A percentile compares a stretch with the other conserved stretches of the same genome.
These are phyloP conservation scores for Meandrusa payeni DNA, from an alignment of 2,888 invertebrate species.

Conservation along the genomic window DNA sequence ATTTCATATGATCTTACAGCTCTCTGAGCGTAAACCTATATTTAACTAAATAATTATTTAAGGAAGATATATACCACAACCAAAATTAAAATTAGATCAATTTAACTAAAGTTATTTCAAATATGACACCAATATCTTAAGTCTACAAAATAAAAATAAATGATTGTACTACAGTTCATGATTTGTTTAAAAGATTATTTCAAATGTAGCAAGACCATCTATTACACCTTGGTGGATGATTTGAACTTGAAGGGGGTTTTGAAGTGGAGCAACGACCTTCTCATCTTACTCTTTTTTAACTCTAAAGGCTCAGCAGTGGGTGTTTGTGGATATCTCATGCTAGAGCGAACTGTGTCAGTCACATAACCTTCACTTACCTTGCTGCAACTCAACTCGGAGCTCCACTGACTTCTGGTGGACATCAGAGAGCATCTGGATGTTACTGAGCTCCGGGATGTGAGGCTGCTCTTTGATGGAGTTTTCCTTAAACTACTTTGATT, in stretches of 20 bases:
- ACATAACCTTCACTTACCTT: conserved; percentile 47
- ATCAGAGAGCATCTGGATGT: conserved; percentile 52
- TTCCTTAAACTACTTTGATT: conserved; percentile 53
- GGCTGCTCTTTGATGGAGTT: conserved; percentile 65
- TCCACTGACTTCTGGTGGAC: conserved; percentile 55
- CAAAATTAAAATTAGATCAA: no score
- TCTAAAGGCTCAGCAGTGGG: conserved; percentile 52
- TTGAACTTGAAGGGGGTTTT: conserved; percentile 76
- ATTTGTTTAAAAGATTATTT: no score
- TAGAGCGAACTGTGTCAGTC: conserved; percentile 47
- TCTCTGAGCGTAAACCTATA: conserved; percentile 19
- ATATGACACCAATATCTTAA: conserved; percentile 15
- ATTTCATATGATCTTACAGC: conserved; percentile 6
- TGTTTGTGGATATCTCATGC: conserved; percentile 47
- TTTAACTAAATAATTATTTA: not conserved
- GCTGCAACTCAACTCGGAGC: conserved; percentile 44
- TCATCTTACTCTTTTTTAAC: conserved; percentile 56
- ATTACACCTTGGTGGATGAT: conserved; percentile 54
- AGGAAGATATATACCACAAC: not conserved
- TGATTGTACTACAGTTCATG: no score
- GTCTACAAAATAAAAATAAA: no score
- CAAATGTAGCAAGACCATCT: no score
- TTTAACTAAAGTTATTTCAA: not conserved
- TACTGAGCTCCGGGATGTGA: conserved; percentile 57
- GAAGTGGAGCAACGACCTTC: conserved; percentile 66